phyloP scores from a whole-genome alignment of 2,888 invertebrate species.

The Litoditis marina region DNA sequence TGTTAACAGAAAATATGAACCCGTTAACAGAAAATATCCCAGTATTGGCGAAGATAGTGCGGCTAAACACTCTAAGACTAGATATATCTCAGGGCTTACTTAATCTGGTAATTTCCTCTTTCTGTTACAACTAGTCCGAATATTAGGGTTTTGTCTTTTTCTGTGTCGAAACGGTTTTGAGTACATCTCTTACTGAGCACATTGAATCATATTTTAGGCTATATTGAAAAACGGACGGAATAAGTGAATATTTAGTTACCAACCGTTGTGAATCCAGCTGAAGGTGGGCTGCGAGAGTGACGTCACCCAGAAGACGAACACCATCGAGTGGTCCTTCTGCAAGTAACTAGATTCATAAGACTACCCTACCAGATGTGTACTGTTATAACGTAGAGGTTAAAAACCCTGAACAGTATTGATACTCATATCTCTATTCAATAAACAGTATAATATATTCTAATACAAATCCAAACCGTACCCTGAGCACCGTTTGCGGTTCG shows the following conservation, averaged over 20 bases:
- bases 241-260: too few species aligned
- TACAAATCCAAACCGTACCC: neutral
- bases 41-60: too few species aligned
- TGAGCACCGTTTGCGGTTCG: neutral
- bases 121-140: neutral
- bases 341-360: neutral
- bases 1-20: too few species aligned
- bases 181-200: too few species aligned
- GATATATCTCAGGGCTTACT: too few species aligned
- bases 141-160: neutral
- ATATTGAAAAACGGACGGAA: too few species aligned
- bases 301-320: slow-evolving; percentile 6
- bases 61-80: too few species aligned
- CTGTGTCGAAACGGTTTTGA: neutral
- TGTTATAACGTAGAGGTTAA: too few species aligned
- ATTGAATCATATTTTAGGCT: too few species aligned
- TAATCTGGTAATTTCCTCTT: too few species aligned
- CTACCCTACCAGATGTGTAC: neutral
- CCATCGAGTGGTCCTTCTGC: slow-evolving; percentile 1
- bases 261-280: neutral
- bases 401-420: neutral
- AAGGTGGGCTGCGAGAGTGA: neutral
- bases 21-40: too few species aligned
- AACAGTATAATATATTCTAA: neutral
- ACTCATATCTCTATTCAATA: too few species aligned